Evolutionary conservation across 2,888 invertebrate species (phyloP).

Genomic region (Malthinus seriepunctatus): DNA sequence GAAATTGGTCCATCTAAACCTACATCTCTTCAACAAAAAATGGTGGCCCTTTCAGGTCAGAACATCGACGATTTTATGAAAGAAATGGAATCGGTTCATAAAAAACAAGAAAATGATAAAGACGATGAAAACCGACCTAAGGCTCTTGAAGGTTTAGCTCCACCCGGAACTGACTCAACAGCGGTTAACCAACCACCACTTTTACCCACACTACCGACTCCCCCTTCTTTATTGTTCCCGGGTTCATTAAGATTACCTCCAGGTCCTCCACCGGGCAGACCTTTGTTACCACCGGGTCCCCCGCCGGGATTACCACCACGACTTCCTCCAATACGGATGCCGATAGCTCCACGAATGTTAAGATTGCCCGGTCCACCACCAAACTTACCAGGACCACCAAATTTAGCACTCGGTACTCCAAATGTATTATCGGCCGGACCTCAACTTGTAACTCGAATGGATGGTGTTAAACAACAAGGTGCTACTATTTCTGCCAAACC

Average conservation of each 20-base stretch:
- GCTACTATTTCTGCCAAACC: constrained; percentile 94
- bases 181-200: constrained; percentile 47
- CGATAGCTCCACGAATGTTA: constrained; percentile 59
- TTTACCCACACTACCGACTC: constrained; percentile 53
- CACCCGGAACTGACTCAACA: constrained; percentile 47
- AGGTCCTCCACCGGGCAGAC: constrained; percentile 61
- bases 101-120: constrained; percentile 62
- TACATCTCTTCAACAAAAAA: constrained; percentile 80
- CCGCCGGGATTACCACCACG: constrained; percentile 66
- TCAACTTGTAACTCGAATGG: constrained; percentile 76
- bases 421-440: constrained; percentile 83
- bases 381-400: constrained; percentile 20
- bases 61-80: constrained; percentile 92
- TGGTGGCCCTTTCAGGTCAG: constrained; percentile 88
- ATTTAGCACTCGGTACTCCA: constrained; percentile 55
- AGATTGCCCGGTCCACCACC: constrained; percentile 46
- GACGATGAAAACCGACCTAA: constrained; percentile 30
- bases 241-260: constrained; percentile 58
- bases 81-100: constrained; percentile 87
- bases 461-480: constrained; percentile 63
- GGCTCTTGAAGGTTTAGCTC: constrained; percentile 43
- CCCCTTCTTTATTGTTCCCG: constrained; percentile 53
- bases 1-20: constrained; percentile 58
- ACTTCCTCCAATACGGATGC: constrained; percentile 53
- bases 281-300: constrained; percentile 60